These are phyloP conservation scores for Cyphomyrus plagiostoma DNA, from an alignment of 2,113 vertebrate species.

Conservation along the genomic window DNA sequence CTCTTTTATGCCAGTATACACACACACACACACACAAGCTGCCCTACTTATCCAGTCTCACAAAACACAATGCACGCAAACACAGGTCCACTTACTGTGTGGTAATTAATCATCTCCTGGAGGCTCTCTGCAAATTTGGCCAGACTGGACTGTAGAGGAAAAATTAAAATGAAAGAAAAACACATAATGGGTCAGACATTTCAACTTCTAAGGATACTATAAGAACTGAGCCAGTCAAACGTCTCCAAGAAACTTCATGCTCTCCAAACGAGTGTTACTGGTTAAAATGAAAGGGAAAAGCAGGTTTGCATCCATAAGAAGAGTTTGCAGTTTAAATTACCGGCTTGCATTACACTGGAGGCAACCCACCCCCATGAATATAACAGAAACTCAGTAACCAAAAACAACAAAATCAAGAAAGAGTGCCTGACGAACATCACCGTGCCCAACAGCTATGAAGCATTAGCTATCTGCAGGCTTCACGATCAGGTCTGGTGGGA, in stretches of 20 bases:
- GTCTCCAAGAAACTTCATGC: not conserved
- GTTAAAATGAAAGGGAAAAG: not conserved
- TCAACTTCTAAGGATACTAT: not conserved
- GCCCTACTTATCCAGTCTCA: not conserved
- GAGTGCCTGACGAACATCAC: not conserved
- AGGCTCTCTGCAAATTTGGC: conserved; percentile 90
- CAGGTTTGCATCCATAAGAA: not conserved
- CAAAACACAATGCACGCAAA: not conserved
- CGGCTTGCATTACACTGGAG: not conserved
- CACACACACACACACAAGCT: too few relatives aligned
- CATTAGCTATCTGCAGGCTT: not conserved
- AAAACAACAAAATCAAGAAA: not conserved
- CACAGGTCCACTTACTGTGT: conserved; percentile 69
- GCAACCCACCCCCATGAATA: not conserved
- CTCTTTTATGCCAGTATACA: not conserved
- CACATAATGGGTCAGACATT: not conserved
- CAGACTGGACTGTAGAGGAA: conserved; percentile 71
- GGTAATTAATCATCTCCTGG: conserved; percentile 94
- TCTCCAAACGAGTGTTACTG: not conserved
- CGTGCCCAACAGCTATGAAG: not conserved
- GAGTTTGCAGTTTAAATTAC: not conserved
- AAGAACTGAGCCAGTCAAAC: not conserved
- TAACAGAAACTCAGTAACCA: not conserved
- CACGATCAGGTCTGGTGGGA: not conserved
- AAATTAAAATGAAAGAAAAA: conserved; percentile 27